Evolutionary conservation across 2,888 invertebrate species (phyloP).

Genomic region (Isoperla grammatica): DNA sequence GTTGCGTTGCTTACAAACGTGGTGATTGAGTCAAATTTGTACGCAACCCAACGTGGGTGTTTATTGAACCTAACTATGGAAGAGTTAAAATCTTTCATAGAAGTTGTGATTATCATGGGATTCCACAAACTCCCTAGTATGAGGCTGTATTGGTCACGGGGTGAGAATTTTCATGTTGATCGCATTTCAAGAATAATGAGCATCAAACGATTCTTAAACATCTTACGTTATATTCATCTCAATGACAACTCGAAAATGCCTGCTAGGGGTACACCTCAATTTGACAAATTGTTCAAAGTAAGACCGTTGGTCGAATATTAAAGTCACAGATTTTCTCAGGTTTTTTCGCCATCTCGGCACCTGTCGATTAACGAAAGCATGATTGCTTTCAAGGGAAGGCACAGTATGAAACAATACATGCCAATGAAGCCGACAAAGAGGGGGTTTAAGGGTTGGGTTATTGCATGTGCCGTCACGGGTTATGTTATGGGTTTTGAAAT

Average conservation of each 20-base stretch:
- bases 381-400: constrained; percentile 27
- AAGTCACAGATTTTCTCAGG: constrained; percentile 4
- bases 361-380: constrained; percentile 24
- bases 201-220: background rate
- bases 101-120: constrained; percentile 18
- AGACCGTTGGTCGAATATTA: constrained; percentile 4
- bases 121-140: constrained; percentile 13
- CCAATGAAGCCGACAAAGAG: constrained; percentile 29
- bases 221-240: constrained; percentile 18
- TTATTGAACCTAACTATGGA: background rate
- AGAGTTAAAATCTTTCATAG: constrained; percentile 6
- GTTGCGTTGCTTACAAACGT: no score
- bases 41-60: no score
- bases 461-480: constrained; percentile 24
- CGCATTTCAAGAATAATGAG: constrained; percentile 1
- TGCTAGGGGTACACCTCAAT: constrained; percentile 5
- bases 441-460: constrained; percentile 30
- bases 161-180: constrained; percentile 6
- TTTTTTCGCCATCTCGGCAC: constrained; percentile 1
- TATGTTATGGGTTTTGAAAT: constrained; percentile 27
- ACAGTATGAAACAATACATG: constrained; percentile 28
- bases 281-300: constrained; percentile 22
- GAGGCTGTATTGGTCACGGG: constrained; percentile 17
- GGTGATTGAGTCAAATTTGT: no score
- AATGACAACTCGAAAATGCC: constrained; percentile 24